Evolutionary conservation across 2,797 vertebrate genomes (phyloP).

Genomic region (Ptychobarbus kaznakovi): DNA sequence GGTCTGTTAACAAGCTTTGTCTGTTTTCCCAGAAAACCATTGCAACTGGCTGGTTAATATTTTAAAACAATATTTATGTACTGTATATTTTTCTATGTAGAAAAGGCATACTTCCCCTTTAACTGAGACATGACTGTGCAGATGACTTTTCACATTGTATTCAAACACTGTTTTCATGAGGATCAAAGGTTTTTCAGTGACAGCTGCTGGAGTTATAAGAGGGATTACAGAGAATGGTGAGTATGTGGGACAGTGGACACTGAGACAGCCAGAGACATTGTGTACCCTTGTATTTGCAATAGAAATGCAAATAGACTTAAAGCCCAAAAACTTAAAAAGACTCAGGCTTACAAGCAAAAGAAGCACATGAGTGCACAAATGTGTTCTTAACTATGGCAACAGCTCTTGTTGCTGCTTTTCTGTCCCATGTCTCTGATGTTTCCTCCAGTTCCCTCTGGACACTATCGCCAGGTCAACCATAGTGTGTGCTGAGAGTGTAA

Average conservation of each 20-base stretch:
- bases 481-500: background rate
- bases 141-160: conserved; percentile 35
- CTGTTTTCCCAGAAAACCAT: background rate
- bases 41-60: background rate
- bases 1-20: background rate
- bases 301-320: conserved; percentile 10
- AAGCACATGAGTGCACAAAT: background rate
- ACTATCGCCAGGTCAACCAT: background rate
- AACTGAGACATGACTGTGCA: conserved; percentile 9
- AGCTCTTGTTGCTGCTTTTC: conserved; percentile 9
- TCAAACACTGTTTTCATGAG: conserved; percentile 38
- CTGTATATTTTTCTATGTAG: background rate
- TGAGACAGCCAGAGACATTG: conserved; percentile 10
- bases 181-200: conserved; percentile 53
- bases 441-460: conserved; percentile 7
- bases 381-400: conserved; percentile 19
- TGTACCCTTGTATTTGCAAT: conserved; percentile 18
- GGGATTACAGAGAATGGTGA: conserved; percentile 49
- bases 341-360: conserved; percentile 2
- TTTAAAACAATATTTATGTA: background rate
- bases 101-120: background rate
- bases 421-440: conserved; percentile 27
- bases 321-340: conserved; percentile 11
- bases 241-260: conserved; percentile 21
- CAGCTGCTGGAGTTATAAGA: conserved; percentile 56